Evolutionary conservation across 2,888 invertebrate species (phyloP), one percentile per base, ranked within the genome.

Genomic region (Argynnis bischoffii): DNA sequence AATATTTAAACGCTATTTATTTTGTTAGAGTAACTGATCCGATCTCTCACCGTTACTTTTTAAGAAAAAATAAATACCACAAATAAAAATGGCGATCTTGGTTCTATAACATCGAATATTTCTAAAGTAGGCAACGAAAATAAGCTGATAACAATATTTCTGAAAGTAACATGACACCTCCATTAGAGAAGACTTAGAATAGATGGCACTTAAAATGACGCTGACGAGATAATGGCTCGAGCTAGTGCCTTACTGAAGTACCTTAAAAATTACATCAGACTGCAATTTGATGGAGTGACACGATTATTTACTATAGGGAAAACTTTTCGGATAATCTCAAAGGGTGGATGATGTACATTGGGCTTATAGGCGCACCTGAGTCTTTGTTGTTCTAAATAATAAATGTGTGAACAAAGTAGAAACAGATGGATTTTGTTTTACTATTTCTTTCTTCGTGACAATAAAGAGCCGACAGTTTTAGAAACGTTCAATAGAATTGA

Each of bases 91-190:
- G 18, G 18, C 41, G 16, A 63, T 41, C 31, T 60, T 18, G n/a
- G 26, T 53, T 53, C 31, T 35, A 65, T 64, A 16, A 26, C 46
- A 64, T 57, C 47, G 56, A 67, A 63, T 51, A 55, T 56, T 63
- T 63, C 21, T 18, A 48, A 64, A 35, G 57, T 50, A 54, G 15
- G 55, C 15, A 46, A 56, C 55, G 56, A 61, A 61, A 63, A 66
- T 65, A 65, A 69, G 51, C 56, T 51, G 55, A 70, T 63, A 55
- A 67, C 51, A 55, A 56, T 71, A 69, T 69, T 64, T 48, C 54
- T 66, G 71, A 69, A 68, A 79, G 81, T 71, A 83, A 86, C 81
- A 83, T 79, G 85, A 86, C 82, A 84, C 84, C 76, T 84, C 86
- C 87, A 86, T 86, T 86, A 86, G 80, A 75, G 77, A 64, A 69